phyloP scores from a whole-genome alignment of 2,797 vertebrate genomes.

The Paedocypris micromegethes region DNA sequence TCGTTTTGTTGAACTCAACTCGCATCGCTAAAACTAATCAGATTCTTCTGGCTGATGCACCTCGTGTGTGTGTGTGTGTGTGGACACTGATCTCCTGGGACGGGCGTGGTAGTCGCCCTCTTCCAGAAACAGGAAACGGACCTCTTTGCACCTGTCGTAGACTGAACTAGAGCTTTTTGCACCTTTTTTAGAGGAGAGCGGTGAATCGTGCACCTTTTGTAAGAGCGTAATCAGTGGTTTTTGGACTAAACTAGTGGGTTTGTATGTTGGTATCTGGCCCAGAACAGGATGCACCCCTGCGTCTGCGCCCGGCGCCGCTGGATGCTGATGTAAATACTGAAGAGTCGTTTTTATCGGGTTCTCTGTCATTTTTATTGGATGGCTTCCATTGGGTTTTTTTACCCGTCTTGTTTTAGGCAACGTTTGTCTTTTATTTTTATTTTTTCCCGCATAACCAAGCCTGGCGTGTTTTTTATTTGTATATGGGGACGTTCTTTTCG shows the following conservation, averaged over 20 bases:
- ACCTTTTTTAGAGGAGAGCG: slow-evolving; percentile 57
- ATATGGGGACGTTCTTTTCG: slow-evolving; percentile 14
- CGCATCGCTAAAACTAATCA: slow-evolving; percentile 2
- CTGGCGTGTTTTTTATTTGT: slow-evolving; percentile 35
- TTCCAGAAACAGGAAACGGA: slow-evolving; percentile 54
- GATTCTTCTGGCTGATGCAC: slow-evolving; percentile 8
- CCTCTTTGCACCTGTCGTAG: slow-evolving; percentile 62
- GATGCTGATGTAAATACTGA: slow-evolving; percentile 61
- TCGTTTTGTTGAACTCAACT: slow-evolving; percentile 4
- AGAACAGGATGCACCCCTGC: slow-evolving; percentile 39
- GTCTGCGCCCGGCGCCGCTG: slow-evolving; percentile 45
- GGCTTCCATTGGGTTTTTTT: slow-evolving; percentile 39
- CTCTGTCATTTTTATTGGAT: slow-evolving; percentile 32
- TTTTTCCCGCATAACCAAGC: slow-evolving; percentile 30
- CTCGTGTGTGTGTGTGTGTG: background rate
- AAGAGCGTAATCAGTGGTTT: slow-evolving; percentile 52
- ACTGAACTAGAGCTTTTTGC: slow-evolving; percentile 65
- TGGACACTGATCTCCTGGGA: slow-evolving; percentile 31
- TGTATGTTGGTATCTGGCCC: slow-evolving; percentile 26
- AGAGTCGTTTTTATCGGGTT: slow-evolving; percentile 60
- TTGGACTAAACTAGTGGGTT: slow-evolving; percentile 27
- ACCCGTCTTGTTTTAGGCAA: slow-evolving; percentile 32
- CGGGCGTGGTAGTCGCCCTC: slow-evolving; percentile 53
- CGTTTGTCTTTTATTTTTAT: background rate
- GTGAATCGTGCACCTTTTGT: slow-evolving; percentile 51